Conservation (phyloP, 2,888 invertebrate species). For the Temnothorax rugatulus region DNA sequence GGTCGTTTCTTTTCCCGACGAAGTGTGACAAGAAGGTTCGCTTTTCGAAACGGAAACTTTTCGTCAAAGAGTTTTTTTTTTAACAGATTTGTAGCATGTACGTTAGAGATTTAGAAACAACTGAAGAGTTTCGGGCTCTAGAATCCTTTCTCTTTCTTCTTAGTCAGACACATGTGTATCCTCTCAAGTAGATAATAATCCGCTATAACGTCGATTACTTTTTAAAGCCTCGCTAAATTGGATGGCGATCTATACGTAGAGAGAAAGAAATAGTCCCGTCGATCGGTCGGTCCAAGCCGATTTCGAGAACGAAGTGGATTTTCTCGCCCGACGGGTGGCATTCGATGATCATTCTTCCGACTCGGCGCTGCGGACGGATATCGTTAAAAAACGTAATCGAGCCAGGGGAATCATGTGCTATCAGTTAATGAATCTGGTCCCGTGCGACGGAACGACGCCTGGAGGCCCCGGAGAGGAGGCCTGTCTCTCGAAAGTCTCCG, state of each 20-base stretch:
- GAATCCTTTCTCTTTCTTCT: not conserved
- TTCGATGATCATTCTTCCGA: constrained; percentile 51
- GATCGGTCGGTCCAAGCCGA: constrained; percentile 40
- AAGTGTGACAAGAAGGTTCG: not conserved
- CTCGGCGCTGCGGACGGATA: constrained; percentile 64
- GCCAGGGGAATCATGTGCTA: constrained; percentile 75
- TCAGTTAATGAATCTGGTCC: constrained; percentile 83
- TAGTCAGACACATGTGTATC: constrained; percentile 13
- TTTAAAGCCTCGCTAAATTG: constrained; percentile 46
- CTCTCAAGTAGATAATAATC: constrained; percentile 33
- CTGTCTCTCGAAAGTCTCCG: constrained; percentile 63
- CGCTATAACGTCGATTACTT: constrained; percentile 29
- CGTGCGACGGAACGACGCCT: constrained; percentile 65
- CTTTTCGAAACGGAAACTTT: constrained; percentile 23
- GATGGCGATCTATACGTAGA: constrained; percentile 11
- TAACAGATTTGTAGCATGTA: not conserved
- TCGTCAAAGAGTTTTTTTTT: constrained; percentile 2
- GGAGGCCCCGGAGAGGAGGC: constrained; percentile 52
- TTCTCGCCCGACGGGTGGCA: constrained; percentile 70
- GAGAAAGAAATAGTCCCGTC: not conserved
- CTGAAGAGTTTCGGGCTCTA: not conserved
- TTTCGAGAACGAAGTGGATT: constrained; percentile 42
- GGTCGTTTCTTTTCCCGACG: not conserved
- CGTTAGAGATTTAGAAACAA: constrained; percentile 14
- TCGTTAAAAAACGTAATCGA: constrained; percentile 70